A percentile compares a stretch with the other conserved stretches of the same genome.
These are phyloP conservation scores for Sebastiscus tertius DNA, from an alignment of 2,797 vertebrate genomes.

Conservation along the genomic window DNA sequence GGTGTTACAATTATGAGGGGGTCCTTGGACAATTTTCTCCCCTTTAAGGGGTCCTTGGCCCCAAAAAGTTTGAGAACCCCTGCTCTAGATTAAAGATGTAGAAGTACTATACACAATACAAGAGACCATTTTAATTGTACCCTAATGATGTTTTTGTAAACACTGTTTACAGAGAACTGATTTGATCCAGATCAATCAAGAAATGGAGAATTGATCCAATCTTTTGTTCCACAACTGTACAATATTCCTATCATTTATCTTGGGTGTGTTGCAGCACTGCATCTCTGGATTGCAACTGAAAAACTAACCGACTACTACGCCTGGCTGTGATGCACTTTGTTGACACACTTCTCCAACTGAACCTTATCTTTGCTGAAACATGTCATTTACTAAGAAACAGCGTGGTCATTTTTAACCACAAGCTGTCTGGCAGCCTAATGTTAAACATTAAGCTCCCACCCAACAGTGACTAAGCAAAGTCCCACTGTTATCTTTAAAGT, in stretches of 20 bases:
- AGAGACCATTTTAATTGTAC: neutral
- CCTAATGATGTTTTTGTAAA: neutral
- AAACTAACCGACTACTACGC: neutral
- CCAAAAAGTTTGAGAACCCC: too few species aligned
- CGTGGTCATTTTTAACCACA: slow-evolving; percentile 6
- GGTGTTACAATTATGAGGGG: too few species aligned
- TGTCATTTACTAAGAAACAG: slow-evolving; percentile 38
- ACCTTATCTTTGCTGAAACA: slow-evolving; percentile 38
- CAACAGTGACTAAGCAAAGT: slow-evolving; percentile 53
- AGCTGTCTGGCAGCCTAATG: neutral
- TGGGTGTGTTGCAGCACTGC: neutral
- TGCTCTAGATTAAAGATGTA: too few species aligned
- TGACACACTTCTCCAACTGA: neutral
- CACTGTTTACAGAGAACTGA: neutral
- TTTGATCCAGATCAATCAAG: neutral
- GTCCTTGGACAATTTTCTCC: too few species aligned
- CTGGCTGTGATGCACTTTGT: neutral
- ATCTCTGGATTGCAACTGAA: neutral
- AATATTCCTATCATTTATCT: neutral
- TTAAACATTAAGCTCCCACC: slow-evolving; percentile 58
- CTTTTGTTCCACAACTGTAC: neutral
- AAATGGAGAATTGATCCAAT: neutral
- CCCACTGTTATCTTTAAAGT: slow-evolving; percentile 46
- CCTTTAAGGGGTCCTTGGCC: too few species aligned
- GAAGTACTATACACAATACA: neutral